Percentiles rank a stretch among this genome's conserved stretches.
These are phyloP conservation scores for Propithecus perrieri DNA, from an alignment of 2,797 vertebrate genomes.

Conservation along the genomic window DNA sequence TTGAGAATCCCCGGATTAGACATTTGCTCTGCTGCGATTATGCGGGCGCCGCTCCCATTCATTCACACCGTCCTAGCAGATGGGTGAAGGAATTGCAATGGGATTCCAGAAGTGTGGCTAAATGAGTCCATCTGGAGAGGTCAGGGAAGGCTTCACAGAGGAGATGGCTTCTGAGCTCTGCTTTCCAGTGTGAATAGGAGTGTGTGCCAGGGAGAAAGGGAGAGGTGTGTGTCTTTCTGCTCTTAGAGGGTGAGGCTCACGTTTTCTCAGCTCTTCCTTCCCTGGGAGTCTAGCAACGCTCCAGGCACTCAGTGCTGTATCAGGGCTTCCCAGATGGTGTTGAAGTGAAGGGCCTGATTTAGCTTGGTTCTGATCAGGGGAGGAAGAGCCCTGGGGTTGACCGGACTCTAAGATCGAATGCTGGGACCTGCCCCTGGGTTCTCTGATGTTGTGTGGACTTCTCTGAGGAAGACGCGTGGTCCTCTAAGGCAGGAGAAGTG, in stretches of 20 bases:
- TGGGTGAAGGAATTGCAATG: neutral
- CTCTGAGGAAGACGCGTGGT: neutral
- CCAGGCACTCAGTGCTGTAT: neutral
- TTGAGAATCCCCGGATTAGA: conserved; percentile 67
- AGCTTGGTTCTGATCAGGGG: neutral
- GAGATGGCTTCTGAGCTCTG: neutral
- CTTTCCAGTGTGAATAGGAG: neutral
- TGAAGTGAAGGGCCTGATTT: neutral
- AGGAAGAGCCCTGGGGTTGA: no score
- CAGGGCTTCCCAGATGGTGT: neutral
- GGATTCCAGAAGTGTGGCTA: neutral
- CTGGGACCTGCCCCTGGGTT: neutral
- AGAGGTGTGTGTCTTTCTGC: neutral
- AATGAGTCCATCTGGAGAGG: conserved; percentile 39
- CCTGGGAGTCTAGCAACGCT: neutral
- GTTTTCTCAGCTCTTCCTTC: neutral
- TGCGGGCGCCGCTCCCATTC: conserved; percentile 11
- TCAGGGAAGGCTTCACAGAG: neutral
- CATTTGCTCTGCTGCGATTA: conserved; percentile 41
- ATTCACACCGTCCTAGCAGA: conserved; percentile 23
- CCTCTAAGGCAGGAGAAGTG: neutral
- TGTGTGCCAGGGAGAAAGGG: neutral
- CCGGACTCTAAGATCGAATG: neutral
- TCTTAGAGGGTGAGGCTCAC: neutral
- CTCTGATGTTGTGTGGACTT: neutral